phyloP scores from a whole-genome alignment of 1,140 invertebrate species.

The Trichonephila clavata region DNA sequence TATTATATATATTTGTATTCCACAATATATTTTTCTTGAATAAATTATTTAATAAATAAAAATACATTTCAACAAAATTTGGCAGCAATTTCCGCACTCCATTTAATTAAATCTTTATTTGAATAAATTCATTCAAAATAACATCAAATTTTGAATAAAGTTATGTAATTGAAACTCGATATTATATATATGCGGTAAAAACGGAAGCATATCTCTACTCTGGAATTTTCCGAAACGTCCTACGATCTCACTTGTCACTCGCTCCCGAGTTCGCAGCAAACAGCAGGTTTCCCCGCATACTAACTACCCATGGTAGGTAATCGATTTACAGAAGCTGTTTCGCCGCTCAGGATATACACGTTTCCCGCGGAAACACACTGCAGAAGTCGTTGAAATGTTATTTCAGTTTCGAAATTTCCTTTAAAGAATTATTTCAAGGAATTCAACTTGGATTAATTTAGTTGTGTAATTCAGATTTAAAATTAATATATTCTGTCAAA shows the following conservation, averaged over 20 bases:
- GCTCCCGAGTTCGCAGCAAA: neutral
- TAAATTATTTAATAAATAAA: no score
- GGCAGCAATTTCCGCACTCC: no score
- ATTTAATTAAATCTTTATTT: no score
- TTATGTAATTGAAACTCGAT: neutral
- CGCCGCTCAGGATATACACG: neutral
- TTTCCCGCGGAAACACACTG: slow-evolving; percentile 9
- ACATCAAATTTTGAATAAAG: neutral
- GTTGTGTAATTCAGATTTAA: no score
- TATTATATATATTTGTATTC: no score
- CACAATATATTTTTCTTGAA: no score
- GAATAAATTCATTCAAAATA: neutral
- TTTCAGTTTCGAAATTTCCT: neutral
- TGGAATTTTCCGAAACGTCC: neutral
- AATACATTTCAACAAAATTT: no score
- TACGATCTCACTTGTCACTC: neutral
- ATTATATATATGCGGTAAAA: neutral
- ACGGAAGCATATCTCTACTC: neutral
- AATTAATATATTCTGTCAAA: no score
- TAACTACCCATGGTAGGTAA: neutral
- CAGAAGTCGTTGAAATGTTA: neutral
- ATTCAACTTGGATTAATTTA: neutral
- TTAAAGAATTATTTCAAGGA: neutral
- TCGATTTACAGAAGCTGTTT: slow-evolving; percentile 25
- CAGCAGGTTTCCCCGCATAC: slow-evolving; percentile 8